Conservation (phyloP, 2,888 invertebrate species). For the Acanthosoma haemorrhoidale region DNA sequence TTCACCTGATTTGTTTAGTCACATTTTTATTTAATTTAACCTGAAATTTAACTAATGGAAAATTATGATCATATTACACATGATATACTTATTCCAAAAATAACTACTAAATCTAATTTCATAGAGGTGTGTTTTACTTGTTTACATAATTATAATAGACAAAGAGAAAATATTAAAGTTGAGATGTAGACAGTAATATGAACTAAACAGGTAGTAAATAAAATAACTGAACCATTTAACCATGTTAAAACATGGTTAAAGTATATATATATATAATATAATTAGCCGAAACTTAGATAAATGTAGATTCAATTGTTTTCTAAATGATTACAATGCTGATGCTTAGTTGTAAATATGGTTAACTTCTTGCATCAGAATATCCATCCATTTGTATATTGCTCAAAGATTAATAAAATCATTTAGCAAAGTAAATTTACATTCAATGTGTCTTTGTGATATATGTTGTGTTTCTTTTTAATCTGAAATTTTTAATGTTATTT, state of each 20-base stretch:
- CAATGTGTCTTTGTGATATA: neutral
- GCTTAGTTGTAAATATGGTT: constrained; percentile 19
- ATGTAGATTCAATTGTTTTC: neutral
- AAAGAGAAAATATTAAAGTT: too few relatives aligned
- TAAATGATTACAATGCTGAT: neutral
- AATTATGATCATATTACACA: too few relatives aligned
- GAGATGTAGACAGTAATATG: too few relatives aligned
- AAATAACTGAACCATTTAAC: neutral
- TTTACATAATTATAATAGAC: too few relatives aligned
- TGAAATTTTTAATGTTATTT: neutral
- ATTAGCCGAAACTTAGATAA: neutral
- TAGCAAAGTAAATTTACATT: neutral
- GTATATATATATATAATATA: too few relatives aligned
- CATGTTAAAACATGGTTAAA: neutral
- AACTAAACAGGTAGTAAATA: neutral
- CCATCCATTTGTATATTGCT: constrained; percentile 35
- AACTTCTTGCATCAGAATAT: constrained; percentile 22
- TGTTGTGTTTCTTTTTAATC: too few relatives aligned
- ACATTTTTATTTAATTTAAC: too few relatives aligned
- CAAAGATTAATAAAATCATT: constrained; percentile 22
- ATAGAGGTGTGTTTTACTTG: too few relatives aligned
- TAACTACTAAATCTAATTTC: too few relatives aligned
- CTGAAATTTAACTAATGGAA: too few relatives aligned
- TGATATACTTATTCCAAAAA: too few relatives aligned
- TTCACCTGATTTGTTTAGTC: too few relatives aligned